These are phyloP conservation scores for Clusia tigrina DNA, from an alignment of 2,888 invertebrate species.

Conservation along the genomic window DNA sequence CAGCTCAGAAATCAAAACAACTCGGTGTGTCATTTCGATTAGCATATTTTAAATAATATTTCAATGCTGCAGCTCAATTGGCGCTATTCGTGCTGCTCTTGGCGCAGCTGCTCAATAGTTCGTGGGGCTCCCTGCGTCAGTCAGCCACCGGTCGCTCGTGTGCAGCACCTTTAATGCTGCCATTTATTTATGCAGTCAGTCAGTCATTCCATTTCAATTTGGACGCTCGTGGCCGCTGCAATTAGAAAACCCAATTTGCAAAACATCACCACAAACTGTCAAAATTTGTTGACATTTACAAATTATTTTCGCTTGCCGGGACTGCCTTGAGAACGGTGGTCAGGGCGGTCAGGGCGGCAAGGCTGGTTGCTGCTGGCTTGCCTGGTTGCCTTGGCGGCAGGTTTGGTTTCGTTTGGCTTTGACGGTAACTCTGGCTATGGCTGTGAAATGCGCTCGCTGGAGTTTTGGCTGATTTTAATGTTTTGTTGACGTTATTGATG, in stretches of 20 bases:
- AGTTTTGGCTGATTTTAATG: background rate
- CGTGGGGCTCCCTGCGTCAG: too few species aligned
- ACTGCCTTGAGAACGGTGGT: constrained; percentile 26
- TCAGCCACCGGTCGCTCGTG: too few species aligned
- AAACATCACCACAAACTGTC: constrained; percentile 63
- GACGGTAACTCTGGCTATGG: constrained; percentile 4
- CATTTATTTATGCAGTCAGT: too few species aligned
- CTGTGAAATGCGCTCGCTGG: background rate
- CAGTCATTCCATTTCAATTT: background rate
- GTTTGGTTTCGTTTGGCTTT: too few species aligned
- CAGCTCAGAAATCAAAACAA: background rate
- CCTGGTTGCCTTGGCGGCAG: too few species aligned
- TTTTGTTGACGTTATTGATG: background rate
- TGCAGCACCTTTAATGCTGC: background rate
- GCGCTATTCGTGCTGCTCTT: too few species aligned
- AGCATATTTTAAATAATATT: background rate
- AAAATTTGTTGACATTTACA: constrained; percentile 63
- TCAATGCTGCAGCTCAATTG: too few species aligned
- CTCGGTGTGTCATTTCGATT: constrained; percentile 6
- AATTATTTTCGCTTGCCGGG: constrained; percentile 58
- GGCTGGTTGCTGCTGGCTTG: constrained; percentile 10
- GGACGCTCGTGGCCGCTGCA: background rate
- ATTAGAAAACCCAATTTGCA: constrained; percentile 53
- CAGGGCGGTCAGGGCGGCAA: constrained; percentile 20
- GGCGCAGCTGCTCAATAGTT: too few species aligned